A percentile compares a stretch with the other conserved stretches of the same genome.
These are phyloP conservation scores for Ditylenchus weischeri DNA, from an alignment of 2,888 invertebrate species.

Conservation along the genomic window DNA sequence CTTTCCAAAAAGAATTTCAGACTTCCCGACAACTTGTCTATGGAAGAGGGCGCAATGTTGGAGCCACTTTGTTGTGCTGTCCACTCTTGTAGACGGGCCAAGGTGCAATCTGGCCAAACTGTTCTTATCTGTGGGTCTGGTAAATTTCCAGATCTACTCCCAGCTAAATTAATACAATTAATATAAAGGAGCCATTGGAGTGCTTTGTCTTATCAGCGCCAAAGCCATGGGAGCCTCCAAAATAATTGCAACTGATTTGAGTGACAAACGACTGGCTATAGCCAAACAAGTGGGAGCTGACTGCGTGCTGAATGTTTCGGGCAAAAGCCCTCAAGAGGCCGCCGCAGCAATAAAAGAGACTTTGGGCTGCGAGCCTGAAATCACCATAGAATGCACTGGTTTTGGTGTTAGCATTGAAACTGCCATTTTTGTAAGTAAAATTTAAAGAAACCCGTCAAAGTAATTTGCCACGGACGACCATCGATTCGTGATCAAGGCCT, in stretches of 20 bases:
- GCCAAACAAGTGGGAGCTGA: constrained; percentile 2
- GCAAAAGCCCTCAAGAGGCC: constrained; percentile 1
- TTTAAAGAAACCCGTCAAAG: not conserved
- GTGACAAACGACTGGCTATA: not conserved
- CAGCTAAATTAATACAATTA: not conserved
- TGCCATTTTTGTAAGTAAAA: not conserved
- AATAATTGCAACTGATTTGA: constrained; percentile 2
- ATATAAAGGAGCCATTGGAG: constrained; percentile 3
- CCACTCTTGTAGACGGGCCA: constrained; percentile 82
- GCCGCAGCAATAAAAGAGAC: not conserved
- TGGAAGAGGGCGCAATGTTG: constrained; percentile 88
- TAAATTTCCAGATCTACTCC: not conserved
- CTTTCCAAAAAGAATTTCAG: constrained; percentile 63
- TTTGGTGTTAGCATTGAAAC: not conserved
- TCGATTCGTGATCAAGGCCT: too few relatives aligned
- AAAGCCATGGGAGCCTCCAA: constrained; percentile 6
- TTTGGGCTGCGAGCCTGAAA: not conserved
- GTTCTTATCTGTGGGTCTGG: constrained; percentile 2
- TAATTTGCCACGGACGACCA: too few relatives aligned
- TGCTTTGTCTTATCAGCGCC: not conserved
- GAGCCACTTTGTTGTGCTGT: constrained; percentile 91
- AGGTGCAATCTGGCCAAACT: constrained; percentile 62
- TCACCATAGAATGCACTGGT: constrained; percentile 4
- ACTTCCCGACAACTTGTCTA: constrained; percentile 79
- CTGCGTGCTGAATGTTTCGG: not conserved